A percentile compares a stretch with the other conserved stretches of the same genome.
phyloP scores from a whole-genome alignment of 2,888 invertebrate genomes.

The Ferrisia virgata region DNA sequence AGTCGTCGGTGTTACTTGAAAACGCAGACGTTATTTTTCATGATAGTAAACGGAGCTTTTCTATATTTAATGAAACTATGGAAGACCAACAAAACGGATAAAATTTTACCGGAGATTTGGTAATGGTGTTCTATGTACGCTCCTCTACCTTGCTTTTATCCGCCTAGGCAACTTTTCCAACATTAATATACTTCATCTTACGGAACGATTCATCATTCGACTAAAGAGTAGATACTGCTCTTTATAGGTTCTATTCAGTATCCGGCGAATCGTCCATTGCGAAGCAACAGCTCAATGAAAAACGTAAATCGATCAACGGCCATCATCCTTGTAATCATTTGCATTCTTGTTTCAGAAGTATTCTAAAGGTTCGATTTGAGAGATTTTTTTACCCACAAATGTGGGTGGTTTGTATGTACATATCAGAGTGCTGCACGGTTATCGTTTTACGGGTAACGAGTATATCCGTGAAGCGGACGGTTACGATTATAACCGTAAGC shows the following conservation, averaged over 20 bases:
- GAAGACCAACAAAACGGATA: slow-evolving; percentile 17
- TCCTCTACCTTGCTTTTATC: not conserved
- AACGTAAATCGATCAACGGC: not conserved
- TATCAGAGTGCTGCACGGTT: too few species aligned
- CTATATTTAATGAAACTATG: slow-evolving; percentile 39
- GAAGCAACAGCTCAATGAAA: not conserved
- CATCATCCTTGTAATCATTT: slow-evolving; percentile 29
- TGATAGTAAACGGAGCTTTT: slow-evolving; percentile 43
- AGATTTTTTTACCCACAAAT: too few species aligned
- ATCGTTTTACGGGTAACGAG: too few species aligned
- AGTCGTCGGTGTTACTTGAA: not conserved
- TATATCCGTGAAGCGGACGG: too few species aligned
- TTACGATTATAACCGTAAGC: too few species aligned
- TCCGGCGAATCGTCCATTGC: not conserved
- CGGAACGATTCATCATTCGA: too few species aligned
- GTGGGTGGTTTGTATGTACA: not conserved
- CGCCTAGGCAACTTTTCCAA: not conserved
- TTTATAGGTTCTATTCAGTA: not conserved
- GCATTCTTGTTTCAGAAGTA: slow-evolving; percentile 6
- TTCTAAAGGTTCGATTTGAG: slow-evolving; percentile 37
- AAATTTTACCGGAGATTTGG: slow-evolving; percentile 39
- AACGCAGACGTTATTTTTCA: slow-evolving; percentile 43
- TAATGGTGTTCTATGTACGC: not conserved
- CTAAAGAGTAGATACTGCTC: too few species aligned
- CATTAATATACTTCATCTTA: not conserved